Conservation (phyloP, 35 echinoderm and acorn worm genomes). For the Eucidaris tribuloides region DNA sequence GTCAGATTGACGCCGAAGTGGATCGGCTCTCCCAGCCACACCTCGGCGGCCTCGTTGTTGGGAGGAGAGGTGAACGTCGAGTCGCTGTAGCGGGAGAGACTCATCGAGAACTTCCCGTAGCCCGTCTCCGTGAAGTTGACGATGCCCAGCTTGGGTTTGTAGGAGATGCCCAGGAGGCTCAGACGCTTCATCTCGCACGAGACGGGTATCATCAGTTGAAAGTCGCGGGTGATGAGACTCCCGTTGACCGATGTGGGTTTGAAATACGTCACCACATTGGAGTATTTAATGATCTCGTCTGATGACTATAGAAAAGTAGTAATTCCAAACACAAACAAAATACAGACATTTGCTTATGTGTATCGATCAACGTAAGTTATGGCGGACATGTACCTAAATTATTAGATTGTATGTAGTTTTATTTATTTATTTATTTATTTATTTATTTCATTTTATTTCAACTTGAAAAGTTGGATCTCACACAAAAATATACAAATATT, state of each 20-base stretch:
- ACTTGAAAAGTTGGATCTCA: no score
- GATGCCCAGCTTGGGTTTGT: conserved; percentile 7
- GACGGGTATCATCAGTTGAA: not conserved
- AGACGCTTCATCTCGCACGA: not conserved
- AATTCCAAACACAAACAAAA: no score
- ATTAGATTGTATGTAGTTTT: no score
- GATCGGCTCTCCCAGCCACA: not conserved
- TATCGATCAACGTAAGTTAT: no score
- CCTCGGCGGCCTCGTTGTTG: not conserved
- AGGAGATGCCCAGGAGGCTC: not conserved
- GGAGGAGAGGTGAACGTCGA: not conserved
- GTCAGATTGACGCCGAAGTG: not conserved
- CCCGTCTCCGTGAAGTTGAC: not conserved
- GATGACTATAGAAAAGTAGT: not conserved
- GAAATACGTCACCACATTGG: conserved; percentile 21
- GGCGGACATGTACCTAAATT: no score
- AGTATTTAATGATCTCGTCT: not conserved
- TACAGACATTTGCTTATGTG: no score
- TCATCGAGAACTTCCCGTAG: conserved; percentile 9
- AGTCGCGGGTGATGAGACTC: not conserved
- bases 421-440: no score
- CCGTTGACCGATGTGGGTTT: not conserved
- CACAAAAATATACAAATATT: no score
- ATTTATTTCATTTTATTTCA: no score
- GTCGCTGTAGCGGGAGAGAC: not conserved